Conservation (phyloP, 1,140 invertebrate species). For the Drosophila kepulauana region DNA sequence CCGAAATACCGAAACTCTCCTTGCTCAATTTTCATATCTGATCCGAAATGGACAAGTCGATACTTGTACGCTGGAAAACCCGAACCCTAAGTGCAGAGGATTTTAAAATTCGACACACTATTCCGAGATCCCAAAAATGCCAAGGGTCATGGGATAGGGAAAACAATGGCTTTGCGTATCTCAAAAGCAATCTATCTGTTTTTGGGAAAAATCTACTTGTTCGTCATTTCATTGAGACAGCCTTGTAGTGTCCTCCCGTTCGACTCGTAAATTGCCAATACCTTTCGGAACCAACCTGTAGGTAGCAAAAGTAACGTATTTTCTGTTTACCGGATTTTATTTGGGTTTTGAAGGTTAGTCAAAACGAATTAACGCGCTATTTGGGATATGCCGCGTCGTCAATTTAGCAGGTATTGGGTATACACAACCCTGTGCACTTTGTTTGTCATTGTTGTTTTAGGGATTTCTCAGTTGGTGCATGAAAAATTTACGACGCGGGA, state of each 20-base stretch:
- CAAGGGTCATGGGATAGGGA: constrained; percentile 35
- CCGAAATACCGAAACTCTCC: constrained; percentile 52
- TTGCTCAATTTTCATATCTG: constrained; percentile 57
- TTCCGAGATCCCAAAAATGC: constrained; percentile 47
- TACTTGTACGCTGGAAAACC: constrained; percentile 59
- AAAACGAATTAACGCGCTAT: constrained; percentile 79
- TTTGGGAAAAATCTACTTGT: constrained; percentile 70
- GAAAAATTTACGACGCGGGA: constrained; percentile 68
- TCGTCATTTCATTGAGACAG: constrained; percentile 69
- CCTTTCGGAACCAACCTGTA: constrained; percentile 59
- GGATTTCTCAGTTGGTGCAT: constrained; percentile 66
- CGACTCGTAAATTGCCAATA: constrained; percentile 36
- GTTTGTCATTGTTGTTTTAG: constrained; percentile 78
- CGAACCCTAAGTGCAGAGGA: constrained; percentile 44
- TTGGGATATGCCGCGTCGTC: constrained; percentile 54
- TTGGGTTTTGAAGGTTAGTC: constrained; percentile 71
- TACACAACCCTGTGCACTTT: constrained; percentile 53
- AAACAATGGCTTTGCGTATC: constrained; percentile 69
- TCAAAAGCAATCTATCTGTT: constrained; percentile 62
- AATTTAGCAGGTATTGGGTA: constrained; percentile 65
- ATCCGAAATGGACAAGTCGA: constrained; percentile 59
- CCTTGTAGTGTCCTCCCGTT: not conserved
- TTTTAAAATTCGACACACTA: constrained; percentile 79
- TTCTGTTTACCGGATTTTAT: constrained; percentile 53
- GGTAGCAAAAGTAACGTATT: constrained; percentile 71